A percentile compares a stretch with the other conserved stretches of the same genome.
Evolutionary conservation across 2,888 invertebrate species (phyloP).

Genomic region (Operophtera brumata): DNA sequence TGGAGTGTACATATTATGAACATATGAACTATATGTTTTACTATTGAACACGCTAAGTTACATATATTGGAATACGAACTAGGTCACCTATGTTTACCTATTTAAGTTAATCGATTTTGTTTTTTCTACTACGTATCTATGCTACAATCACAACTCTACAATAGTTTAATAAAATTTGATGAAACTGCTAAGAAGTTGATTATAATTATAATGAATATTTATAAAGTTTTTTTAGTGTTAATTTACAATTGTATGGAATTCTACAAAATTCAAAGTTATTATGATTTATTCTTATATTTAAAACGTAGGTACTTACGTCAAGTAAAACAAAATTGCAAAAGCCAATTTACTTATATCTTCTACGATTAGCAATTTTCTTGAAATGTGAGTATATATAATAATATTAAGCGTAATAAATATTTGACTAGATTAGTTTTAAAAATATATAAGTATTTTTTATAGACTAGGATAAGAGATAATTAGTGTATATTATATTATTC

Average conservation of each 20-base stretch:
- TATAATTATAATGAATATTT: conserved; percentile 19
- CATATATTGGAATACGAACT: conserved; percentile 1
- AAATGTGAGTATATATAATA: background rate
- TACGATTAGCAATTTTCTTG: background rate
- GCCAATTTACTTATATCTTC: background rate
- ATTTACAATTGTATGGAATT: no score
- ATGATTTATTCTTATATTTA: background rate
- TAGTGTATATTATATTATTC: conserved; percentile 9
- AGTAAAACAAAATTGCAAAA: background rate
- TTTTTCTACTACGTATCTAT: conserved; percentile 11
- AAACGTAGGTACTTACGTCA: background rate
- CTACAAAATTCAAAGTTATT: no score
- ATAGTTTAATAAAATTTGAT: background rate
- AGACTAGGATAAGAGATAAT: background rate
- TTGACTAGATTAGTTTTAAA: background rate
- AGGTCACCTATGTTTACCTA: background rate
- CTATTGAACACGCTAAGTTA: conserved; percentile 38
- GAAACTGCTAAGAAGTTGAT: background rate
- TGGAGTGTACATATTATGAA: conserved; percentile 5
- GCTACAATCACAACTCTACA: conserved; percentile 21
- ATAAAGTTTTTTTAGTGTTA: background rate
- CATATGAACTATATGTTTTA: conserved; percentile 16
- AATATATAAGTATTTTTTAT: background rate
- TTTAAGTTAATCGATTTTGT: background rate
- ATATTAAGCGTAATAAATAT: background rate